Conservation (phyloP, 2,888 invertebrate species). For the Caenorhabditis imperialis region DNA sequence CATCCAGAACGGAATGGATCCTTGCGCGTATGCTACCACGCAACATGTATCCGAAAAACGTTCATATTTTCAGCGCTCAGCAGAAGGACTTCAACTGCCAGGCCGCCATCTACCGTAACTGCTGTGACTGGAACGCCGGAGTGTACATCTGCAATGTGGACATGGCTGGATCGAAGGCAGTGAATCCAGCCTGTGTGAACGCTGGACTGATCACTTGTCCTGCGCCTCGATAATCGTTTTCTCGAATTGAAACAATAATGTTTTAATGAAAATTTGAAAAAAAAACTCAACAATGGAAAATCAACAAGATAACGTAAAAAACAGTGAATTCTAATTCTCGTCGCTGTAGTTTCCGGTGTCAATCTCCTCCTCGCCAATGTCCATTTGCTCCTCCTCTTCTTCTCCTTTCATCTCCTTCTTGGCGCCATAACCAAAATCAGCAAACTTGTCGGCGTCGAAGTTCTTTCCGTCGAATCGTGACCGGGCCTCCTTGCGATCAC, state of each 20-base stretch:
- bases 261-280: neutral
- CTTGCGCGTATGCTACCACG: slow-evolving; percentile 37
- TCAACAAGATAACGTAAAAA: slow-evolving; percentile 18
- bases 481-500: slow-evolving; percentile 35
- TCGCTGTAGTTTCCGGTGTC: slow-evolving; percentile 37
- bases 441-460: slow-evolving; percentile 48
- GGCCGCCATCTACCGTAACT: slow-evolving; percentile 45
- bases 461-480: slow-evolving; percentile 44
- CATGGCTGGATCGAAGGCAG: slow-evolving; percentile 43
- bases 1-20: slow-evolving; percentile 46
- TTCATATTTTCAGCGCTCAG: slow-evolving; percentile 48
- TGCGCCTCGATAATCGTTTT: slow-evolving; percentile 31
- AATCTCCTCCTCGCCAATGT: slow-evolving; percentile 27
- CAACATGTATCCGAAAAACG: no score
- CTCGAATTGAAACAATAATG: no score
- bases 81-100: slow-evolving; percentile 58
- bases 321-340: slow-evolving; percentile 14
- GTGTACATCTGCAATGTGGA: slow-evolving; percentile 59
- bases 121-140: slow-evolving; percentile 59
- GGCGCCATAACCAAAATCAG: slow-evolving; percentile 33
- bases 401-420: slow-evolving; percentile 34
- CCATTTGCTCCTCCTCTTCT: slow-evolving; percentile 35
- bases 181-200: slow-evolving; percentile 46
- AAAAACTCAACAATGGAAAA: neutral
- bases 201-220: slow-evolving; percentile 49